phyloP scores from a whole-genome alignment of 2,113 vertebrate genomes.

The Neopipo cinnamomea region DNA sequence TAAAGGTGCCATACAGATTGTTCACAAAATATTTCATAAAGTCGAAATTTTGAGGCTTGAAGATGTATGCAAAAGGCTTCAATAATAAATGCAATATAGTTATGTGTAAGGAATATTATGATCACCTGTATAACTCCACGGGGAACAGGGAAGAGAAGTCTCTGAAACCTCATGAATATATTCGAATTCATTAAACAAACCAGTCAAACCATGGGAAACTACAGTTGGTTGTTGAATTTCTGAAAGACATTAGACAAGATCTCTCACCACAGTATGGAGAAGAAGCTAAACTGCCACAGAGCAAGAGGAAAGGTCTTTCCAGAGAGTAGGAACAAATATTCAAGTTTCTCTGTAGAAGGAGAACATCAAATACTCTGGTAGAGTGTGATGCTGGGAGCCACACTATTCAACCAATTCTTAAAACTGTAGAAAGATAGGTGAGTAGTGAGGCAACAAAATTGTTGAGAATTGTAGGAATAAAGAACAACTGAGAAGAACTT shows the following conservation, averaged over 20 bases:
- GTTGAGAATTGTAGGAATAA: neutral
- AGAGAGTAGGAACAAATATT: neutral
- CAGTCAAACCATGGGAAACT: neutral
- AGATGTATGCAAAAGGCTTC: neutral
- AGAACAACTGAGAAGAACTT: neutral
- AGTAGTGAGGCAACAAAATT: neutral
- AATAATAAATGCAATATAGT: neutral
- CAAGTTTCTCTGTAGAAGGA: neutral
- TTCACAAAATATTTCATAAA: neutral
- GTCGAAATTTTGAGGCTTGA: neutral
- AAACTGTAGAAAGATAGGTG: neutral
- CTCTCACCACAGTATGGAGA: neutral
- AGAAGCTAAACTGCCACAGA: neutral
- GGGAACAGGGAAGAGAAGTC: neutral
- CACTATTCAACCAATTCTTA: neutral
- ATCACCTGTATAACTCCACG: neutral
- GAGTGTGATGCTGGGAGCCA: neutral
- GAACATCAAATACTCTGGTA: neutral
- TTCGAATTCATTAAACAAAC: neutral
- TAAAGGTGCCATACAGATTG: neutral
- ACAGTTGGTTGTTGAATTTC: neutral
- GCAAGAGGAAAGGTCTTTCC: neutral
- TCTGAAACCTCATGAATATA: neutral
- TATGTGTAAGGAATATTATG: neutral
- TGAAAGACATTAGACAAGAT: neutral